phyloP scores from a whole-genome alignment of 2,888 invertebrate genomes.

The Oxycera nigricornis region DNA sequence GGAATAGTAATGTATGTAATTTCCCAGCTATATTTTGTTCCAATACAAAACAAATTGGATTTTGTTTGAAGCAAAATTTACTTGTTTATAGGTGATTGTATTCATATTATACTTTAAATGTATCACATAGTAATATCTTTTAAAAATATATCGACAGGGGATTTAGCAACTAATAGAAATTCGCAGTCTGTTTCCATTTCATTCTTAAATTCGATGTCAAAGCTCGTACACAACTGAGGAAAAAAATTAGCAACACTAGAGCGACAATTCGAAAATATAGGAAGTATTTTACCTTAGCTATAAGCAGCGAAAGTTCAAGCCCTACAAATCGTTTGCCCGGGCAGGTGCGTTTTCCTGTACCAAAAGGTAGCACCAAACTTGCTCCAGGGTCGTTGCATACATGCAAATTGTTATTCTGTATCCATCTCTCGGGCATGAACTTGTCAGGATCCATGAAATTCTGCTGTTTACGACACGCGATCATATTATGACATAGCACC shows the following conservation, averaged over 20 bases:
- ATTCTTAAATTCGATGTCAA: conserved; percentile 72
- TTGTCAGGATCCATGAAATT: conserved; percentile 76
- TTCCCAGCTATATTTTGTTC: too few relatives aligned
- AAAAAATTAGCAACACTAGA: neutral
- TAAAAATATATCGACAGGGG: conserved; percentile 74
- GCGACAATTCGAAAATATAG: neutral
- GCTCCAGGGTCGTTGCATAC: conserved; percentile 64
- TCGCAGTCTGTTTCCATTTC: conserved; percentile 80
- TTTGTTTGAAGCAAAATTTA: too few relatives aligned
- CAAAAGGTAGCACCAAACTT: conserved; percentile 78
- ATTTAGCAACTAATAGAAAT: conserved; percentile 80
- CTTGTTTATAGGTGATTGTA: too few relatives aligned
- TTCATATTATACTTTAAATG: neutral
- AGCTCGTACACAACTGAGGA: conserved; percentile 72
- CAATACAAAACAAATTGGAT: too few relatives aligned
- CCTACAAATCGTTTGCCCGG: conserved; percentile 87
- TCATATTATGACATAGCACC: conserved; percentile 80
- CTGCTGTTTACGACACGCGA: conserved; percentile 77
- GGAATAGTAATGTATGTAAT: too few relatives aligned
- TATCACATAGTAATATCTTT: conserved; percentile 61
- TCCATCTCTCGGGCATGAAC: conserved; percentile 82
- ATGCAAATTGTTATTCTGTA: conserved; percentile 62
- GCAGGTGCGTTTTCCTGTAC: conserved; percentile 80
- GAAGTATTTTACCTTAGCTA: conserved; percentile 70
- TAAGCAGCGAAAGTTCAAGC: conserved; percentile 74